phyloP scores from a whole-genome alignment of 2,113 vertebrate genomes.

The Xiphophorus hellerii region DNA sequence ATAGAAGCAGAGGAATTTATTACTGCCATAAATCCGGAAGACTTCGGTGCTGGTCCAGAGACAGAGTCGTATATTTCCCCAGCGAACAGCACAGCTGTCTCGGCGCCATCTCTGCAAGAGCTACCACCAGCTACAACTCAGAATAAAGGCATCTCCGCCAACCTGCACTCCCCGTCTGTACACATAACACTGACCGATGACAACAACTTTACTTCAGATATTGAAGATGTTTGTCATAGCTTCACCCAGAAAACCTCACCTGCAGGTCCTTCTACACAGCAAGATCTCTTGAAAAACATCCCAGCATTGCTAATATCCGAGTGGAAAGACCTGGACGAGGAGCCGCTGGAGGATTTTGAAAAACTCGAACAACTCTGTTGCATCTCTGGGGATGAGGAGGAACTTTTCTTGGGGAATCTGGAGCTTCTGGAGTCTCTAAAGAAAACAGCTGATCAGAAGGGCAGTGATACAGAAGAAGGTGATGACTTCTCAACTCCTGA shows the following conservation, averaged over 20 bases:
- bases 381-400: slow-evolving; percentile 82
- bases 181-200: slow-evolving; percentile 59
- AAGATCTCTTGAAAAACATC: slow-evolving; percentile 71
- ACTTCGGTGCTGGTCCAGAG: slow-evolving; percentile 58
- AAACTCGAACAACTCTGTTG: slow-evolving; percentile 82
- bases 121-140: slow-evolving; percentile 56
- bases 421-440: slow-evolving; percentile 81
- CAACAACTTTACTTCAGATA: slow-evolving; percentile 35
- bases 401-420: slow-evolving; percentile 80
- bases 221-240: slow-evolving; percentile 50
- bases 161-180: slow-evolving; percentile 61
- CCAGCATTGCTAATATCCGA: slow-evolving; percentile 82
- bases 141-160: slow-evolving; percentile 74
- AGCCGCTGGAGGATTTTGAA: slow-evolving; percentile 83
- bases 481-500: slow-evolving; percentile 37
- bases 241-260: slow-evolving; percentile 52
- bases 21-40: slow-evolving; percentile 64
- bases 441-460: slow-evolving; percentile 72
- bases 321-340: slow-evolving; percentile 84
- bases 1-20: slow-evolving; percentile 68
- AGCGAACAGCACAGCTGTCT: slow-evolving; percentile 32
- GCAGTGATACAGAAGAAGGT: slow-evolving; percentile 8
- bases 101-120: slow-evolving; percentile 27
- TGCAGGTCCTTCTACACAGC: slow-evolving; percentile 44
- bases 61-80: slow-evolving; percentile 47